Evolutionary conservation across 2,888 invertebrate genomes (phyloP).

Genomic region (Drosophila buzzatii): DNA sequence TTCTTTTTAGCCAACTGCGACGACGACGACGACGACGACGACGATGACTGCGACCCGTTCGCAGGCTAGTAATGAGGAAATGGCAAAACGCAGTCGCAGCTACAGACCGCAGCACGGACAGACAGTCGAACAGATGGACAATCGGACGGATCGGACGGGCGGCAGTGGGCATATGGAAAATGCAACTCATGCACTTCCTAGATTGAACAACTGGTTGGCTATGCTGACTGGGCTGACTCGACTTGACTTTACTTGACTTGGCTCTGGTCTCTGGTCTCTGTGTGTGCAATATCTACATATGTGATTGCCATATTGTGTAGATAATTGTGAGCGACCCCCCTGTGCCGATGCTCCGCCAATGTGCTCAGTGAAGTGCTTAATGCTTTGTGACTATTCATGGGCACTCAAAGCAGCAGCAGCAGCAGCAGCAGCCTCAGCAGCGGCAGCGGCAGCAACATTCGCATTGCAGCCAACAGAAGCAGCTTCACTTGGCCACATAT

Average conservation of each 20-base stretch:
- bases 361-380: conserved; percentile 72
- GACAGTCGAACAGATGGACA: conserved; percentile 44
- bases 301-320: conserved; percentile 82
- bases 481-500: conserved; percentile 73
- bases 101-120: conserved; percentile 35
- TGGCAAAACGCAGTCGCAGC: conserved; percentile 64
- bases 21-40: conserved; percentile 44
- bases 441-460: conserved; percentile 36
- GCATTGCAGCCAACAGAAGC: conserved; percentile 77
- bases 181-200: conserved; percentile 81
- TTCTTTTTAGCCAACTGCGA: conserved; percentile 70
- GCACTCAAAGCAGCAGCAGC: conserved; percentile 70
- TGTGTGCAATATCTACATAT: conserved; percentile 79
- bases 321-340: conserved; percentile 69
- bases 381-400: conserved; percentile 82
- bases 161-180: conserved; percentile 80
- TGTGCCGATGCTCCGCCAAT: conserved; percentile 12
- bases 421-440: conserved; percentile 41
- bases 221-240: conserved; percentile 60
- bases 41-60: conserved; percentile 66
- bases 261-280: conserved; percentile 19
- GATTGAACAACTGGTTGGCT: conserved; percentile 81
- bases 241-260: conserved; percentile 51
- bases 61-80: conserved; percentile 76
- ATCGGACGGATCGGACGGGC: conserved; percentile 30